Conservation (phyloP, 2,888 invertebrate species). For the Argyresthia albistria region DNA sequence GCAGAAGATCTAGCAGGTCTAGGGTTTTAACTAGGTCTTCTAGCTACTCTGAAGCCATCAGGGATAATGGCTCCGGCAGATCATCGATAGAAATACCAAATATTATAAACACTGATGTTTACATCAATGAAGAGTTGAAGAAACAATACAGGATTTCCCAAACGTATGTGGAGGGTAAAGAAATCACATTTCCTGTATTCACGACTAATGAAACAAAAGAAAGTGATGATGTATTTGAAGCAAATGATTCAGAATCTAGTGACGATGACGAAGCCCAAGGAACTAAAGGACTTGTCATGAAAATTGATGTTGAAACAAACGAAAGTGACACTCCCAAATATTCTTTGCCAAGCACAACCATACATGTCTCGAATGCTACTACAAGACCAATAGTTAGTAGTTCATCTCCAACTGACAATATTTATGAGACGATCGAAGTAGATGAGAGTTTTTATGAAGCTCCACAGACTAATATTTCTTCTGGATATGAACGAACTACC, state of each 20-base stretch:
- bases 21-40: constrained; percentile 50
- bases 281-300: constrained; percentile 45
- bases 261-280: constrained; percentile 40
- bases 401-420: constrained; percentile 19
- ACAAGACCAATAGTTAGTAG: constrained; percentile 35
- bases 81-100: constrained; percentile 57
- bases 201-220: constrained; percentile 29
- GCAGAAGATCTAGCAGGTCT: constrained; percentile 34
- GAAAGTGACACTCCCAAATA: constrained; percentile 27
- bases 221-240: constrained; percentile 14
- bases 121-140: constrained; percentile 54
- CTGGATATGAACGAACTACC: constrained; percentile 29
- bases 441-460: constrained; percentile 31
- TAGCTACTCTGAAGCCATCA: constrained; percentile 59
- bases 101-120: constrained; percentile 50
- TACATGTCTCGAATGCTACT: constrained; percentile 36
- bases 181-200: constrained; percentile 39
- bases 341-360: constrained; percentile 23
- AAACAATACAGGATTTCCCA: constrained; percentile 58
- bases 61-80: constrained; percentile 37
- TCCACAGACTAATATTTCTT: constrained; percentile 17
- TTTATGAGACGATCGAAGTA: constrained; percentile 46
- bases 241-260: constrained; percentile 31
- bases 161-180: constrained; percentile 58
- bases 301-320: constrained; percentile 41